These are phyloP conservation scores for Umimayanthus chanpuru DNA, from an alignment of 92 coral and sea anemone genomes.

Conservation along the genomic window DNA sequence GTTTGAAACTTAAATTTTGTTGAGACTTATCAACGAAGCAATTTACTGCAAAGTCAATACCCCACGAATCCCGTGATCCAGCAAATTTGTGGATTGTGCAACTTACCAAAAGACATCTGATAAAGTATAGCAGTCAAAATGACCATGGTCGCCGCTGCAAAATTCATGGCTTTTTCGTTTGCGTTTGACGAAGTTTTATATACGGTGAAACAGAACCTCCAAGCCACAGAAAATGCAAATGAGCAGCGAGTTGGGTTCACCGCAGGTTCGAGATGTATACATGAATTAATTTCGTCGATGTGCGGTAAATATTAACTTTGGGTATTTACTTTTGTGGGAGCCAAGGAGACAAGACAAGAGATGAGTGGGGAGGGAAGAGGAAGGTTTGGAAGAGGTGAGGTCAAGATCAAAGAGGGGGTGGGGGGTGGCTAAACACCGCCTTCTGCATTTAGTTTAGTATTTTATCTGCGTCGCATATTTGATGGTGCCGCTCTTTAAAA, in stretches of 20 bases:
- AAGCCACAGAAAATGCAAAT: too few relatives aligned
- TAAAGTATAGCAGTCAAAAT: not conserved
- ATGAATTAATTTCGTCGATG: not conserved
- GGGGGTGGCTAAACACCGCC: too few relatives aligned
- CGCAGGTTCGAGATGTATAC: too few relatives aligned
- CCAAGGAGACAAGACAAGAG: not conserved
- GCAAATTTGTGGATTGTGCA: not conserved
- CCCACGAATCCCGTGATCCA: not conserved
- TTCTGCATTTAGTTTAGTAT: too few relatives aligned
- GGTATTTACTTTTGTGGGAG: not conserved
- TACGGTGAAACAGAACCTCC: too few relatives aligned
- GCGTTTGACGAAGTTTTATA: not conserved
- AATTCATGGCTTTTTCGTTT: not conserved
- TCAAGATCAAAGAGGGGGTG: too few relatives aligned
- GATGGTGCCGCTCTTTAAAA: too few relatives aligned
- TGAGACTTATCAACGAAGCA: not conserved
- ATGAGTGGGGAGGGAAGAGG: not conserved
- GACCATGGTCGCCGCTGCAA: not conserved
- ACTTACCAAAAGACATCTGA: not conserved
- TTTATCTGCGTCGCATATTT: too few relatives aligned
- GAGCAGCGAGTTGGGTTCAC: too few relatives aligned
- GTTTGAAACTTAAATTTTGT: too few relatives aligned
- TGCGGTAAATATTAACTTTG: not conserved
- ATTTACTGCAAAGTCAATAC: not conserved
- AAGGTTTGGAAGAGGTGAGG: too few relatives aligned